These are phyloP conservation scores for Cottoperca gobio DNA, from an alignment of 2,797 vertebrate species.

Conservation along the genomic window DNA sequence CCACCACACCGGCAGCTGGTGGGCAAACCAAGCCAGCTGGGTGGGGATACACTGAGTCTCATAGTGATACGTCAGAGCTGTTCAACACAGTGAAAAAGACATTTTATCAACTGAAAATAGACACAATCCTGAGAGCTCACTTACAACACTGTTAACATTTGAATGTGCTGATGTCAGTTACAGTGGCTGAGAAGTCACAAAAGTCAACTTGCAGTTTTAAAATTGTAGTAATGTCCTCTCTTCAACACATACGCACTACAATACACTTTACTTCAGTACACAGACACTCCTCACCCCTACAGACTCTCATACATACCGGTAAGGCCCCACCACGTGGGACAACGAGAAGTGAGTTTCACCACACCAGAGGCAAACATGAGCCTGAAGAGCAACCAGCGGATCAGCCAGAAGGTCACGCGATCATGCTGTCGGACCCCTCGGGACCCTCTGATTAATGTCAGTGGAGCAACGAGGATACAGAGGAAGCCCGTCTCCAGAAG, in stretches of 20 bases:
- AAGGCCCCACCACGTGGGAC: slow-evolving; percentile 97
- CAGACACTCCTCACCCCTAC: background rate
- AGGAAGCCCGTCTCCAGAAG: slow-evolving; percentile 93
- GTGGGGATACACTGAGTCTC: slow-evolving; percentile 97
- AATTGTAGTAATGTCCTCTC: background rate
- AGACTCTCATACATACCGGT: slow-evolving; percentile 84
- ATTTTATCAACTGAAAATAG: background rate
- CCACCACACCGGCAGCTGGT: slow-evolving; percentile 93
- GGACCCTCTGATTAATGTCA: slow-evolving; percentile 78
- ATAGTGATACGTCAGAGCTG: slow-evolving; percentile 88
- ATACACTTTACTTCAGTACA: background rate
- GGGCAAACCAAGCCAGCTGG: slow-evolving; percentile 90
- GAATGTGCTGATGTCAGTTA: background rate
- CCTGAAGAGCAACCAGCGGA: slow-evolving; percentile 95
- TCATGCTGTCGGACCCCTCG: slow-evolving; percentile 80
- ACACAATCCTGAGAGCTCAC: background rate
- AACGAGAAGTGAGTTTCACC: slow-evolving; percentile 95
- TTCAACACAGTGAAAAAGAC: slow-evolving; percentile 3
- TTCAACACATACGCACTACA: background rate
- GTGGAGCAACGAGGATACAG: slow-evolving; percentile 89
- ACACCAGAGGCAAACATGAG: slow-evolving; percentile 97
- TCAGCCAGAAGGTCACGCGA: slow-evolving; percentile 90
- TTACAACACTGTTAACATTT: background rate
- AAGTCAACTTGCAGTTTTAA: background rate
- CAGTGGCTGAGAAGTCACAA: background rate